phyloP scores from a whole-genome alignment of 2,113 vertebrate species.

The Pangasianodon hypophthalmus region DNA sequence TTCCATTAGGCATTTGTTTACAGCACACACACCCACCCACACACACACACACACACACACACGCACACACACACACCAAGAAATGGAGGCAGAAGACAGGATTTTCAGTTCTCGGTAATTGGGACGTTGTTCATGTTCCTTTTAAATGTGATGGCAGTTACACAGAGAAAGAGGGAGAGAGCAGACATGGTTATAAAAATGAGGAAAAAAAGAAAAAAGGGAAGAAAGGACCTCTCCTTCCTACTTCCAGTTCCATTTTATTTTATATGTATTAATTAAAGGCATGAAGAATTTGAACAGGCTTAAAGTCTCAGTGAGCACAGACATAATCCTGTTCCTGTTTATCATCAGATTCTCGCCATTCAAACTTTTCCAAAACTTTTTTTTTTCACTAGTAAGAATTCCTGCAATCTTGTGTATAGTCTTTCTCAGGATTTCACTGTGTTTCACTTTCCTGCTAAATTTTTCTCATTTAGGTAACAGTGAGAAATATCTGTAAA shows the following conservation, averaged over 20 bases:
- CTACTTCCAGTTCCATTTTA: background rate
- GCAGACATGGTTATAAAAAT: background rate
- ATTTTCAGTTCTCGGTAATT: constrained; percentile 56
- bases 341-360: too few relatives aligned
- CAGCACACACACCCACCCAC: background rate
- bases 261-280: background rate
- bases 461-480: too few relatives aligned
- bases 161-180: background rate
- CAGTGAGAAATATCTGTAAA: too few relatives aligned
- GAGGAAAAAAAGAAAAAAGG: too few relatives aligned
- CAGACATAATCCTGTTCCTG: too few relatives aligned
- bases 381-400: too few relatives aligned
- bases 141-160: constrained; percentile 13
- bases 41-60: background rate
- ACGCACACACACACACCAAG: background rate
- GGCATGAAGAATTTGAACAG: background rate
- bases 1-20: too few relatives aligned
- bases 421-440: too few relatives aligned
- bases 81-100: background rate
- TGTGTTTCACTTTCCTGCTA: too few relatives aligned
- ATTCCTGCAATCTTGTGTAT: too few relatives aligned
- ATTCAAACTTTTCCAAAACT: too few relatives aligned
- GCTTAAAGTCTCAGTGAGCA: too few relatives aligned
- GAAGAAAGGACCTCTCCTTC: background rate
- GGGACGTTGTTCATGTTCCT: constrained; percentile 50